Conservation (phyloP, 1,140 invertebrate genomes). For the Leptinotarsa undecemlineata region DNA sequence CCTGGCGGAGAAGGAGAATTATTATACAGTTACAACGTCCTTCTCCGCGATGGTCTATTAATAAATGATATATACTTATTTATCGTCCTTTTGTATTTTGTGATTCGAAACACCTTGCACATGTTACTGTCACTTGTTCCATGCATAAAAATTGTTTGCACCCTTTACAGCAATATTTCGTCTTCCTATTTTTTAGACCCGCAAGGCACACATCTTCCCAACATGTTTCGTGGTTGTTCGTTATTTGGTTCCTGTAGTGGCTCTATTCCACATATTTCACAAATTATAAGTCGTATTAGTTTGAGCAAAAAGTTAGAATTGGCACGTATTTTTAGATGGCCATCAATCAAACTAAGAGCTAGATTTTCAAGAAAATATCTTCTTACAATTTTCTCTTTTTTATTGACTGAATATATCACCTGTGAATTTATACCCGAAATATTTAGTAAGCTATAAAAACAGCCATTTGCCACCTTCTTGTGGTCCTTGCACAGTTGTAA, state of each 20-base stretch:
- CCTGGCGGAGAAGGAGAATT: no score
- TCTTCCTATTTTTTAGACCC: not conserved
- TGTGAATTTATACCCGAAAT: conserved; percentile 22
- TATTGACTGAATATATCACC: conserved; percentile 13
- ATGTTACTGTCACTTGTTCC: no score
- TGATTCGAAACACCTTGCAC: no score
- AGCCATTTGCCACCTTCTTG: conserved; percentile 26
- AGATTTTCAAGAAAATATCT: not conserved
- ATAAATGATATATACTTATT: no score
- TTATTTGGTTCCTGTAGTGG: not conserved
- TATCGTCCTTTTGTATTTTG: no score
- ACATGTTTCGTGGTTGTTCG: not conserved
- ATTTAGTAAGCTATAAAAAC: conserved; percentile 32
- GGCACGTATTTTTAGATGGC: not conserved
- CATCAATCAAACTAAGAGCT: not conserved
- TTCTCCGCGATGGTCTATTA: no score
- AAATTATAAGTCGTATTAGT: not conserved
- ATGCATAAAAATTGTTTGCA: not conserved
- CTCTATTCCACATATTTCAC: not conserved
- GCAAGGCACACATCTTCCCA: not conserved
- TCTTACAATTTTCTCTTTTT: not conserved
- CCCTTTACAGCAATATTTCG: not conserved
- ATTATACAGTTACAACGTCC: no score
- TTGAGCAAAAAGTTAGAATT: not conserved
- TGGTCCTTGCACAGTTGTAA: conserved; percentile 29